Evolutionary conservation across 2,797 vertebrate species (phyloP), one percentile per base, ranked within the genome.

Genomic region (Myioborus miniatus): DNA sequence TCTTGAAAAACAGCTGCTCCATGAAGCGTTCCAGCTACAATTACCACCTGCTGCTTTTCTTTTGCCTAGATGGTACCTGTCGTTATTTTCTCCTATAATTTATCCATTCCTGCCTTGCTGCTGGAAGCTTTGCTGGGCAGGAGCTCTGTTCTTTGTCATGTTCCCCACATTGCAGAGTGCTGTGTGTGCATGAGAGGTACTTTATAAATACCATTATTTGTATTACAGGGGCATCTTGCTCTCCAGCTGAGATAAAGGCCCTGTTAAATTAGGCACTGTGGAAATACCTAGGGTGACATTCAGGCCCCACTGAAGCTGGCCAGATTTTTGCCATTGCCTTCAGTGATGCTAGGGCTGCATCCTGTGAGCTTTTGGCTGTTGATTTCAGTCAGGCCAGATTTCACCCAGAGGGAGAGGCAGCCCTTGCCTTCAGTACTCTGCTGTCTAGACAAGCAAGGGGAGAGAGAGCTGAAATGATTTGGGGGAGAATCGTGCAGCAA

Each of bases 1-100:
- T 94, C 74, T 93, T 93, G 93, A 94, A 89, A 94, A 91, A 86
- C 96, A 96, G 89, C 93, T 96, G 93, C 76, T 93, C 71, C 47
- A 3, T 53, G 91, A 84, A 91, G 70, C 20, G 5, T 89, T 94
- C 68, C 86, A 93, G 78, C 90, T 75, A 64, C 83, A 89, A 64
- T 93, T 95, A 91, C 94, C 88, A 86, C 83, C 92, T 29, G 81
- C 91, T 94, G 93, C 60, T 86, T 86, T 89, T 44, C 41, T 68
- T 71, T 90, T 84, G 77, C 84, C 83, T 85, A 15, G 80, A 77
- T 90, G 87, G 50, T 94, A 95, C 92, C 93, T 86, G 92, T 56
- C 49, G 13, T 72, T 89, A 81, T 93, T 96, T 97, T 85, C 80
- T 87, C 75, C 75, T 78, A 20, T 79, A 83, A 91, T 96, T 91